Base-by-base conservation (phyloP, 2,888 invertebrate genomes). In the Tinea semifulvella region DNA sequence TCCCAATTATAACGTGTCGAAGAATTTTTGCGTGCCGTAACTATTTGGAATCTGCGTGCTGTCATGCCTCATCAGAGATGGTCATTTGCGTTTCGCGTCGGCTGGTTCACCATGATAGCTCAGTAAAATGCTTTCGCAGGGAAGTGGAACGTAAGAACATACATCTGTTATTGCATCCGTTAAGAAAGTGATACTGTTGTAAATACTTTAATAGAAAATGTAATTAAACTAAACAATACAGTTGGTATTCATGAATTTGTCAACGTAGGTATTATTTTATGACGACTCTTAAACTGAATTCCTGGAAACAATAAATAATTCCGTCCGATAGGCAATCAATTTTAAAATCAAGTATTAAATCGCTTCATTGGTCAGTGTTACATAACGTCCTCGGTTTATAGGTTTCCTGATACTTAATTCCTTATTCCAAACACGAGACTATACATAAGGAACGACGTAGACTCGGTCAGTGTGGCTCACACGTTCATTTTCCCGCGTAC, bases 381-480 rank as follows among this genome's bases (percentile, higher is more conserved):
- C 22, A 20, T 40, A 22, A 40, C 4, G 2, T 5, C 22, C 22
- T 11, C 40, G 18, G 40, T 40, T 40, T 22, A 22, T 22, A 40
- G 22, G 40, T 40, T 38, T 40, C 20, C n/a, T 40, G 22, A 40
- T 22, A 40, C 11, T 5, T 13, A 3, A 40, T 40, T 40, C 22
- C 22, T 22, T 22, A 22, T 13, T 40, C 22, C 2, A 13, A 17
- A 22, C 40, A 40, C 40, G 40, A 5, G 25, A 7, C 25, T 8
- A 31, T 31, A n/a, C 31, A n/a, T n/a, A 11, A 11, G n/a, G 13
- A 40, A 20, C 2, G 47, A 52, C 51, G 49, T 50, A 50, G 49
- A 54, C 52, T 57, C 56, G 55, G 55, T 56, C 57, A 57, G 53
- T 55, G 49, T 53, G 52, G 54, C 56, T 47, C 47, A 50, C 44